phyloP scores from a whole-genome alignment of 92 coral and sea anemone species.

The Zoanthus sansibaricus region DNA sequence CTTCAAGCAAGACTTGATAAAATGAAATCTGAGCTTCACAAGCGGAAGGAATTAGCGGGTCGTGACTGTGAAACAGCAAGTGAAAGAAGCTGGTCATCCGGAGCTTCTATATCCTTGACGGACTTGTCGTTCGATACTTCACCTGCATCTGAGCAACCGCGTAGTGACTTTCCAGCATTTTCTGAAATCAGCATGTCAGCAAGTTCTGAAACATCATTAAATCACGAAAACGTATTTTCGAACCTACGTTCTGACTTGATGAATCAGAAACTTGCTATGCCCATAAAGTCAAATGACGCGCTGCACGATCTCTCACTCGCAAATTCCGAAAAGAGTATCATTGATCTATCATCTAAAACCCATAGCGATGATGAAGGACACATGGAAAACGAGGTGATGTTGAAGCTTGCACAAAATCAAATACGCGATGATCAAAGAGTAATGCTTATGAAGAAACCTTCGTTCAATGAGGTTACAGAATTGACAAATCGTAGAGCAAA shows the following conservation, averaged over 20 bases:
- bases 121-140: conserved; percentile 31
- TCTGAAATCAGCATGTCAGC: conserved; percentile 37
- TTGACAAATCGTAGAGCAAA: conserved; percentile 31
- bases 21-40: conserved; percentile 36
- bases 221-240: conserved; percentile 17
- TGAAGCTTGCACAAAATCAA: conserved; percentile 17
- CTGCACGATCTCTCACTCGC: background rate
- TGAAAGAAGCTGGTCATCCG: conserved; percentile 24
- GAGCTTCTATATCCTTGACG: conserved; percentile 36
- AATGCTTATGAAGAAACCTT: background rate
- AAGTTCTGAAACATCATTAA: conserved; percentile 23
- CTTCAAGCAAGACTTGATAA: conserved; percentile 79
- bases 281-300: background rate
- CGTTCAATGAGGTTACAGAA: background rate
- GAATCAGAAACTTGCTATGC: background rate
- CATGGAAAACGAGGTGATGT: conserved; percentile 1
- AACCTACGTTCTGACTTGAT: conserved; percentile 13
- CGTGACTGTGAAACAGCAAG: conserved; percentile 32
- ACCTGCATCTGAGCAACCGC: conserved; percentile 29
- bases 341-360: conserved; percentile 21
- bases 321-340: background rate
- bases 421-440: conserved; percentile 42
- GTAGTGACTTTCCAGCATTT: conserved; percentile 10
- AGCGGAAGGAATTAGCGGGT: background rate
- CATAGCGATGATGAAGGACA: conserved; percentile 45